phyloP scores from a whole-genome alignment of 2,113 vertebrate species.

The Ctenodactylus gundi region DNA sequence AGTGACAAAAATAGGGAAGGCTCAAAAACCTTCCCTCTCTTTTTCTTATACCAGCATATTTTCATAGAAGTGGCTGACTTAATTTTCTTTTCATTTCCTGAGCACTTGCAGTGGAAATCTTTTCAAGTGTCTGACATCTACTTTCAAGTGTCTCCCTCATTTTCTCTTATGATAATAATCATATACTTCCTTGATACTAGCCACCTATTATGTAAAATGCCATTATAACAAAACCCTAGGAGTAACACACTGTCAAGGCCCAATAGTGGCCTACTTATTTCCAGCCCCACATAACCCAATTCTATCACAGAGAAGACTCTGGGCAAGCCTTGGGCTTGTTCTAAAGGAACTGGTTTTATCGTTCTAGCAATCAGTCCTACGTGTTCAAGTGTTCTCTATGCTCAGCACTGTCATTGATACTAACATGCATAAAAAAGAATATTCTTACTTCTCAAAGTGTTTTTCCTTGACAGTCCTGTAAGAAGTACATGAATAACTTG shows the following conservation, averaged over 20 bases:
- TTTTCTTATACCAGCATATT: not conserved
- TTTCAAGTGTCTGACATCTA: not conserved
- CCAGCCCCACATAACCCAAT: not conserved
- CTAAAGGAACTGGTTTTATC: not conserved
- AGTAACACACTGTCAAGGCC: not conserved
- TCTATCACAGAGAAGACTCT: constrained; percentile 22
- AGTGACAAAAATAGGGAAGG: not conserved
- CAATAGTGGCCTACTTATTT: not conserved
- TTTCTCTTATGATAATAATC: constrained; percentile 9
- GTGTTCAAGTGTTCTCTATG: not conserved
- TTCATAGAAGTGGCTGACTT: not conserved
- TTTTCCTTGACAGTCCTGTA: constrained; percentile 43
- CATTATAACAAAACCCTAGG: not conserved
- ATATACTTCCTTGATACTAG: not conserved
- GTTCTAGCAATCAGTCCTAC: not conserved
- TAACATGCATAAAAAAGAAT: not conserved
- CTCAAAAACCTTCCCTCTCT: not conserved
- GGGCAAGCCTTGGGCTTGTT: not conserved
- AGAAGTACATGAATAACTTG: not conserved
- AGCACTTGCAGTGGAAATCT: not conserved
- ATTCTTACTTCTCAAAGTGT: not conserved
- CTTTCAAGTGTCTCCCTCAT: constrained; percentile 4
- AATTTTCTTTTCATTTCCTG: constrained; percentile 9
- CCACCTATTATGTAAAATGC: not conserved
- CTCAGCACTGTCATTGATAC: not conserved